phyloP scores from a whole-genome alignment of 37 sponge, comb jelly and placozoan genomes.

The Oscarella lobularis region DNA sequence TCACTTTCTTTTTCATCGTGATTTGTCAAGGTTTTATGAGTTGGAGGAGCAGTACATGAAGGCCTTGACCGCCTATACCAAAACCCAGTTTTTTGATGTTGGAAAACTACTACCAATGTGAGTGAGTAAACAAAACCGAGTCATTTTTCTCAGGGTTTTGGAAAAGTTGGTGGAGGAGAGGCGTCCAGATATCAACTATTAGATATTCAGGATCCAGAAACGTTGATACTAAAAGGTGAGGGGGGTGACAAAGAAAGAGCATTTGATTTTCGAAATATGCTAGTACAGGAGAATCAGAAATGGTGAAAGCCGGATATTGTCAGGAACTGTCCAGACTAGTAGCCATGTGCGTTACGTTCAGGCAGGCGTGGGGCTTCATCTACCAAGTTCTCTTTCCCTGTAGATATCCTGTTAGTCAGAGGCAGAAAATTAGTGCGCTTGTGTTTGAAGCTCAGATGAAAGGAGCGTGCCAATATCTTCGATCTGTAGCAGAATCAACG shows the following conservation, averaged over 20 bases:
- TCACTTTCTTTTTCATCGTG: background rate
- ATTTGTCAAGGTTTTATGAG: background rate
- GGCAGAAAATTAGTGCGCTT: background rate
- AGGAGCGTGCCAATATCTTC: background rate
- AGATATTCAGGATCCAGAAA: background rate
- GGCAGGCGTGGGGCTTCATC: background rate
- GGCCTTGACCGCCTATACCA: background rate
- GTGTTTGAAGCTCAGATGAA: background rate
- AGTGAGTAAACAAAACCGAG: background rate
- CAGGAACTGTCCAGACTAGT: background rate
- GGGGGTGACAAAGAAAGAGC: no score
- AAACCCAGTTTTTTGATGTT: background rate
- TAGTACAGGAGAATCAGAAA: background rate
- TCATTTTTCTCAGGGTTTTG: background rate
- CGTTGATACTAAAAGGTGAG: background rate
- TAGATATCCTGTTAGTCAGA: background rate
- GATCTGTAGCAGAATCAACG: background rate
- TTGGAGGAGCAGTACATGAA: background rate
- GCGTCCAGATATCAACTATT: background rate
- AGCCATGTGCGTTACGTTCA: background rate
- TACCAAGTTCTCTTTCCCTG: background rate
- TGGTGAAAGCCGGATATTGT: background rate
- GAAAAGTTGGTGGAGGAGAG: background rate
- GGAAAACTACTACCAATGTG: background rate
- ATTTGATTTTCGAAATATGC: no score